Evolutionary conservation across 2,113 vertebrate genomes (phyloP).

Genomic region (Oxyruncus cristatus): DNA sequence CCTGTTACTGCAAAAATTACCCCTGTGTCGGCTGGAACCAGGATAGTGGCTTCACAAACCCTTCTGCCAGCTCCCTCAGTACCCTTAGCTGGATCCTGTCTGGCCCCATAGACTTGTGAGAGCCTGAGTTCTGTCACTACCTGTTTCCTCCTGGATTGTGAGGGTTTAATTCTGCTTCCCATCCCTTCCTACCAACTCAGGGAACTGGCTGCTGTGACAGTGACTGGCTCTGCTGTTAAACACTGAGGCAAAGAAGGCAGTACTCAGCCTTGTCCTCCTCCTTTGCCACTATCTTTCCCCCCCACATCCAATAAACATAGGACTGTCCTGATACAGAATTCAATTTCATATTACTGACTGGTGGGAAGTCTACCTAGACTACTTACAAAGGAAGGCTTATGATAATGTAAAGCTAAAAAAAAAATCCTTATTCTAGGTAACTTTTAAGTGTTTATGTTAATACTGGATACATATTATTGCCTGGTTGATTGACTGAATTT

Average conservation of each 20-base stretch:
- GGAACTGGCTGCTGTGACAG: rapidly evolving
- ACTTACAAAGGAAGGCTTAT: background rate
- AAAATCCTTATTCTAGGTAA: background rate
- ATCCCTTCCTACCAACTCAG: background rate
- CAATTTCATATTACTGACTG: background rate
- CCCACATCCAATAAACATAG: rapidly evolving
- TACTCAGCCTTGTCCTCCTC: background rate
- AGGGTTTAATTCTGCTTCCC: background rate
- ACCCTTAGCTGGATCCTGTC: background rate
- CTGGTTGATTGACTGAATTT: background rate
- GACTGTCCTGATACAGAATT: background rate
- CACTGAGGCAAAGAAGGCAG: background rate
- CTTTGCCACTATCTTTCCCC: background rate
- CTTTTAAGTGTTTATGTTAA: background rate
- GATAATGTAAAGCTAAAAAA: background rate
- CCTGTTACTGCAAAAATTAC: background rate
- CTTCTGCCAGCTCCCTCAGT: background rate
- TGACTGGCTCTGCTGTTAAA: background rate
- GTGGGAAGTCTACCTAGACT: background rate
- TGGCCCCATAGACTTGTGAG: rapidly evolving
- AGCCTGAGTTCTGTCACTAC: background rate
- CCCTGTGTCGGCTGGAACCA: background rate
- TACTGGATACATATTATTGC: background rate
- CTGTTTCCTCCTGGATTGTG: rapidly evolving
- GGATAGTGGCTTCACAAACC: background rate